Evolutionary conservation across 2,113 vertebrate genomes (phyloP).

Genomic region (Apistogramma diplotaenia): DNA sequence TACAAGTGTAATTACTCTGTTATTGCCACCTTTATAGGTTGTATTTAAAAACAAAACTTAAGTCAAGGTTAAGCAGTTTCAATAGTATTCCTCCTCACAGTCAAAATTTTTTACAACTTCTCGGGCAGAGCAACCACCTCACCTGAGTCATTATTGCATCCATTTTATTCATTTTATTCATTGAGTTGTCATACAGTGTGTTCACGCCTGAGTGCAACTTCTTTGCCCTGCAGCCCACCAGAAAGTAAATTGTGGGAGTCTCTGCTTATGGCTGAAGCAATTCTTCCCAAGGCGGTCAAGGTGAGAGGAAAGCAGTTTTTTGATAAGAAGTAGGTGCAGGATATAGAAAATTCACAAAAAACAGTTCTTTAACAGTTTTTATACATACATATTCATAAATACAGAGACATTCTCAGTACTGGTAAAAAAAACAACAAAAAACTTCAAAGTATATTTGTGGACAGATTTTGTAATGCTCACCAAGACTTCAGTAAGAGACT

Average conservation of each 20-base stretch:
- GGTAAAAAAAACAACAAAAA: neutral
- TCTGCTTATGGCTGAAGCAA: neutral
- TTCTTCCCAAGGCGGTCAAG: neutral
- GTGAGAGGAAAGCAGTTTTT: neutral
- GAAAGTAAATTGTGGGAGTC: neutral
- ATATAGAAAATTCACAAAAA: neutral
- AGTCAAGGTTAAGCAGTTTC: constrained; percentile 13
- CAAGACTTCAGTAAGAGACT: neutral
- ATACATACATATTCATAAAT: neutral
- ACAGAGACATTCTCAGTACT: neutral
- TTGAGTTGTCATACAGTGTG: constrained; percentile 48
- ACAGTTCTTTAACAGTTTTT: neutral
- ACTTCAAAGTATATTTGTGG: neutral
- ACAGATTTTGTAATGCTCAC: rapidly evolving
- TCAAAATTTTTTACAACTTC: neutral
- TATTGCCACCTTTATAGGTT: neutral
- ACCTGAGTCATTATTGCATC: constrained; percentile 41
- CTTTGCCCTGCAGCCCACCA: neutral
- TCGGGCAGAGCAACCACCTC: constrained; percentile 42
- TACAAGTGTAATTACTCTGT: neutral
- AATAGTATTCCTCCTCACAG: neutral
- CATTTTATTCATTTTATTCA: constrained; percentile 61
- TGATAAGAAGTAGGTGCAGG: constrained; percentile 14
- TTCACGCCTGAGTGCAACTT: constrained; percentile 51
- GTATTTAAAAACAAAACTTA: neutral